Base-by-base conservation (phyloP, 2,888 invertebrate genomes). In the Thysanoteuthis rhombus region DNA sequence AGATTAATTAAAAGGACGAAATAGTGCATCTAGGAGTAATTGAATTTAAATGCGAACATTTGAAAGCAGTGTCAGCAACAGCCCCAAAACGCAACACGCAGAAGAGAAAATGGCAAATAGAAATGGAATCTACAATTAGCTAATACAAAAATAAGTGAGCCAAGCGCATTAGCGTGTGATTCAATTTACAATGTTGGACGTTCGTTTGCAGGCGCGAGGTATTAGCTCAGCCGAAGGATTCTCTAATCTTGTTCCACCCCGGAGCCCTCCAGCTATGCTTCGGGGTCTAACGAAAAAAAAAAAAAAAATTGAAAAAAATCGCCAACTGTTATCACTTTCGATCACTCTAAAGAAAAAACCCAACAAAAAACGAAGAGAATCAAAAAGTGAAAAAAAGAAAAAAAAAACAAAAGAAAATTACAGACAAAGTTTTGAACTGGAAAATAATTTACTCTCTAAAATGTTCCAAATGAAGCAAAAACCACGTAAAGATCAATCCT, bases 41-140 rank as follows among this genome's bases (percentile, higher is more conserved):
- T 75, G 75, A 75, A 75, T 75, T 75, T 75, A 75, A 75, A 75
- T 75, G n/a, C 75, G n/a, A n/a, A 75, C 75, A 75, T 75, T 75
- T 75, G 75, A 75, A 75, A 25, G 52, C 22, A 22, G 6, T 6
- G 75, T 36, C 19, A n/a, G n/a, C n/a, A 75, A 75, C 16, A n/a
- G 75, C n/a, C 2, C 10, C 12, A 75, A n/a, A 75, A n/a, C n/a
- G 36, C 12, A 36, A 75, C 52, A 22, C 12, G 1, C 25, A 52
- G 28, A 52, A 6, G 22, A 52, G 52, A 25, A 52, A 25, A 52
- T 22, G 25, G 25, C 52, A 52, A 52, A 5, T 25, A n/a, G n/a
- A n/a, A 75, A 75, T n/a, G 75, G 25, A 75, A 75, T 75, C n/a
- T 75, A 75, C 75, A 75, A 75, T 75, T 75, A 75, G 75, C 75